Percentiles rank a stretch among this genome's conserved stretches.
phyloP scores from a whole-genome alignment of 2,113 vertebrate species.

The Eulemur rufifrons region DNA sequence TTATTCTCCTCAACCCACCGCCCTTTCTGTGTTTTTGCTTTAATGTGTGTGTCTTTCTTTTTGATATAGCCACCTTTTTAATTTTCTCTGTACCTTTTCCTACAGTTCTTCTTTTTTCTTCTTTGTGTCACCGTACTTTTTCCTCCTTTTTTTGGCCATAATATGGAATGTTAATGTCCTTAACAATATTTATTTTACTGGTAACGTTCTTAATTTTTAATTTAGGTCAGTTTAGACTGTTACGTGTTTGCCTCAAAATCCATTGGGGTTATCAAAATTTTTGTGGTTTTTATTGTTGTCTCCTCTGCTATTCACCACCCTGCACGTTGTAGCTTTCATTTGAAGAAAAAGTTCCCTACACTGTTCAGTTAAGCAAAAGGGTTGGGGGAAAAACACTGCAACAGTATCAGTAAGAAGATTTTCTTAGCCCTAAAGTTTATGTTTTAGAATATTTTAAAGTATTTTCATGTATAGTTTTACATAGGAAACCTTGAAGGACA shows the following conservation, averaged over 20 bases:
- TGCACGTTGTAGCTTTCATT: background rate
- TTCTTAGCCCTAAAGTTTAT: background rate
- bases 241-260: background rate
- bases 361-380: background rate
- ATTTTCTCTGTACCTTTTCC: background rate
- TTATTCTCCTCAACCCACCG: too few relatives aligned
- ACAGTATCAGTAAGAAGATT: background rate
- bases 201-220: conserved; percentile 31
- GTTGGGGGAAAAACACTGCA: background rate
- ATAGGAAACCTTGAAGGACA: background rate
- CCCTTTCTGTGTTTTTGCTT: background rate
- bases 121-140: background rate
- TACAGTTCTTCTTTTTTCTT: background rate
- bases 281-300: background rate
- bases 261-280: background rate
- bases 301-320: background rate
- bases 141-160: background rate
- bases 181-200: background rate
- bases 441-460: conserved; percentile 14
- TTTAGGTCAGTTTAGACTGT: conserved; percentile 33
- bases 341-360: background rate
- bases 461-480: conserved; percentile 1
- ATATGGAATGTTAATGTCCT: background rate
- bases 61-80: background rate
- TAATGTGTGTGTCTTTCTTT: background rate